phyloP scores from a whole-genome alignment of 2,888 invertebrate species.

The Chydorus sphaericus region DNA sequence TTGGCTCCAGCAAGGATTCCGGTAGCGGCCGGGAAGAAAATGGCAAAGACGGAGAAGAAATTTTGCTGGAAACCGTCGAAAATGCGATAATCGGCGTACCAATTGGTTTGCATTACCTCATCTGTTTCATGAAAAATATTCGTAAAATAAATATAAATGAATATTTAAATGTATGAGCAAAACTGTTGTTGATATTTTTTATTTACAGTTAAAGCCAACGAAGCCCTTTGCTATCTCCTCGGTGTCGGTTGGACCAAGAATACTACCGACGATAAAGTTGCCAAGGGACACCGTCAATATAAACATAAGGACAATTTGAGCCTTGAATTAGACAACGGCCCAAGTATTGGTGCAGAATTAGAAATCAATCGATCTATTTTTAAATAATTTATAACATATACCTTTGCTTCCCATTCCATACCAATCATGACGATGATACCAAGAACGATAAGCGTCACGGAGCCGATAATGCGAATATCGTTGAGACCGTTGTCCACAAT shows the following conservation, averaged over 20 bases:
- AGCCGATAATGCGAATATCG: conserved; percentile 35
- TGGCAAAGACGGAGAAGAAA: conserved; percentile 90
- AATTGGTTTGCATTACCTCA: conserved; percentile 53
- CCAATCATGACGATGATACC: conserved; percentile 39
- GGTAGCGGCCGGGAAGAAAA: conserved; percentile 97
- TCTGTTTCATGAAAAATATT: conserved; percentile 34
- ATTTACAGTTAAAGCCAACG: conserved; percentile 65
- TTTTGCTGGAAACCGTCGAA: conserved; percentile 60
- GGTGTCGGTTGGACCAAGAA: conserved; percentile 50
- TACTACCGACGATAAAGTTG: conserved; percentile 75
- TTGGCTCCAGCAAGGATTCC: conserved; percentile 96
- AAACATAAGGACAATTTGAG: conserved; percentile 68
- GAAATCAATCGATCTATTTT: background rate
- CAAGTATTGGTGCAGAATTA: conserved; percentile 4
- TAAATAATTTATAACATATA: conserved; percentile 21
- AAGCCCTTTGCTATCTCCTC: conserved; percentile 55
- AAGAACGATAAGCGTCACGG: conserved; percentile 32
- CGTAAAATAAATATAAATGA: background rate
- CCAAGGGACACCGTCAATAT: conserved; percentile 73
- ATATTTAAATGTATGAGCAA: background rate
- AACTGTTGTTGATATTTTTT: background rate
- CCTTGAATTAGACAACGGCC: conserved; percentile 29
- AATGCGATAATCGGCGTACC: conserved; percentile 61
- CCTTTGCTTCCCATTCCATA: conserved; percentile 41
- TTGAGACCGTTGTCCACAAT: conserved; percentile 56